Evolutionary conservation across 2,888 invertebrate genomes (phyloP).

Genomic region (Nysson spinosus): DNA sequence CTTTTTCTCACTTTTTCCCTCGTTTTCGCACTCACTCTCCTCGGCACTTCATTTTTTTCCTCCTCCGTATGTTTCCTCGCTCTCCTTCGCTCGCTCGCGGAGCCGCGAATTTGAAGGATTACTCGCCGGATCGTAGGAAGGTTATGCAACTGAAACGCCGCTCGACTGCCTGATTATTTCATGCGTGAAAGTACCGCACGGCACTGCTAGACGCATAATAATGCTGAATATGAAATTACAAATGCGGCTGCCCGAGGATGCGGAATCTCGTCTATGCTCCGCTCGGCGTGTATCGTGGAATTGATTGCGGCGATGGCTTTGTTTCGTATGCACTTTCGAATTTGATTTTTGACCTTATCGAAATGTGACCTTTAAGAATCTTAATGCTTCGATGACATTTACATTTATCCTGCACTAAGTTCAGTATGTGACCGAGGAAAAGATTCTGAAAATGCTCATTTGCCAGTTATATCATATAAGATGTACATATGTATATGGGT

Average conservation of each 20-base stretch:
- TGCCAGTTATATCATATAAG: too few relatives aligned
- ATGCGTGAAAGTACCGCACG: conserved; percentile 54
- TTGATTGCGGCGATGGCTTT: neutral
- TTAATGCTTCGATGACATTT: too few relatives aligned
- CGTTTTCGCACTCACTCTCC: conserved; percentile 1
- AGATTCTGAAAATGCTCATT: too few relatives aligned
- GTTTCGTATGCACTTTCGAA: too few relatives aligned
- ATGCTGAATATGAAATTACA: conserved; percentile 45
- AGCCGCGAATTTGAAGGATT: conserved; percentile 39
- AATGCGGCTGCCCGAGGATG: neutral
- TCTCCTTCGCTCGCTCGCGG: neutral
- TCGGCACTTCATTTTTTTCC: neutral
- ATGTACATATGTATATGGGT: too few relatives aligned
- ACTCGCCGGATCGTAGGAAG: conserved; percentile 18
- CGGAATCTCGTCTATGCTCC: conserved; percentile 19
- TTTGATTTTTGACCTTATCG: too few relatives aligned
- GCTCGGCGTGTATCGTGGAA: neutral
- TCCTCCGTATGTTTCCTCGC: neutral
- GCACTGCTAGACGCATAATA: conserved; percentile 46
- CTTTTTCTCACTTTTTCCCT: neutral
- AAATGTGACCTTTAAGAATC: too few relatives aligned
- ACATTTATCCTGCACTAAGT: too few relatives aligned
- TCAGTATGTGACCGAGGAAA: too few relatives aligned
- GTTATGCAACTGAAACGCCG: conserved; percentile 45
- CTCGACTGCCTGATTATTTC: conserved; percentile 49